A percentile compares a stretch with the other conserved stretches of the same genome.
Evolutionary conservation across 2,113 vertebrate species (phyloP).

Genomic region (Rhinolophus sinicus): DNA sequence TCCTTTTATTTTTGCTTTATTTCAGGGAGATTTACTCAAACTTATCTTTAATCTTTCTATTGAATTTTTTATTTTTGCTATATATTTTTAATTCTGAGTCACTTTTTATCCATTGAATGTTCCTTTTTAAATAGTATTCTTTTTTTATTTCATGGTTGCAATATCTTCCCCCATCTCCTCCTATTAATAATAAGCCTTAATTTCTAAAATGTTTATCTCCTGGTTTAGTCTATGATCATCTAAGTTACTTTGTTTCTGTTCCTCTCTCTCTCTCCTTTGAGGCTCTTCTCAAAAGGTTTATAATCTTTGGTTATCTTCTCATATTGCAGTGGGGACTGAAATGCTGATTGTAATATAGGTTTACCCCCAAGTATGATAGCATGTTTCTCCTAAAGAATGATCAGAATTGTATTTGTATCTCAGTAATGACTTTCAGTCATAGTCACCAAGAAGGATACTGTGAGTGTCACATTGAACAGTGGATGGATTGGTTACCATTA

Average conservation of each 20-base stretch:
- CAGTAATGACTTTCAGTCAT: conserved; percentile 3
- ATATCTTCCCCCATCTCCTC: neutral
- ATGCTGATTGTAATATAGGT: neutral
- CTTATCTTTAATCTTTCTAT: neutral
- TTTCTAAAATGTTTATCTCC: neutral
- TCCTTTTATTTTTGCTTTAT: conserved; percentile 1
- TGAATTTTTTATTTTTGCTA: neutral
- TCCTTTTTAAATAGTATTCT: neutral
- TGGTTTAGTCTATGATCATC: neutral
- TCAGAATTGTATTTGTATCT: neutral
- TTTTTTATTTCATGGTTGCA: conserved; percentile 11
- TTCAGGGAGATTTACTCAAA: neutral
- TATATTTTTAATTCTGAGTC: neutral
- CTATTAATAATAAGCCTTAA: neutral
- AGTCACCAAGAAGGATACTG: neutral
- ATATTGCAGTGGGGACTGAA: neutral
- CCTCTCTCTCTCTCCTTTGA: neutral
- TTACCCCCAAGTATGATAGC: neutral
- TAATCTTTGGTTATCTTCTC: neutral
- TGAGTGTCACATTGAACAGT: neutral
- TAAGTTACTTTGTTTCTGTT: neutral
- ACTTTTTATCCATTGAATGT: neutral
- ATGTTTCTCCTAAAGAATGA: neutral
- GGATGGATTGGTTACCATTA: neutral
- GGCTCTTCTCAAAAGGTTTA: neutral